Evolutionary conservation across 2,113 vertebrate species (phyloP).

Genomic region (Eurystomus gularis): DNA sequence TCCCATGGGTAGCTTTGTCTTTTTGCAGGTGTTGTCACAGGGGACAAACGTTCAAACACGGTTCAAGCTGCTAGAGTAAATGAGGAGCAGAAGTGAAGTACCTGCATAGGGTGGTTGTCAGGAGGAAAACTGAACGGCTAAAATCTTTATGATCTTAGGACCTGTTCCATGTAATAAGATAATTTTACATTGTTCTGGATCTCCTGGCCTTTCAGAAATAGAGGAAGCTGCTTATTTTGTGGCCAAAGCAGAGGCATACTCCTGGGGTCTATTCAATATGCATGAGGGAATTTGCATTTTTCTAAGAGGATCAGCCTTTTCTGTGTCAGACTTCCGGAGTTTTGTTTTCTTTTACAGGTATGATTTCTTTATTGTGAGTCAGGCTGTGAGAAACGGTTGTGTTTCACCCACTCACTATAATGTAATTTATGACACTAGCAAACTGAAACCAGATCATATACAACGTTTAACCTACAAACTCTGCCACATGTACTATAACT

Average conservation of each 20-base stretch:
- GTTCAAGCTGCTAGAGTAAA: neutral
- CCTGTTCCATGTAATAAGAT: neutral
- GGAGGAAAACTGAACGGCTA: no score
- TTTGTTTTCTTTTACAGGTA: slow-evolving; percentile 77
- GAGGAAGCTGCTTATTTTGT: neutral
- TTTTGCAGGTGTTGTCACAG: neutral
- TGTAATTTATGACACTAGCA: slow-evolving; percentile 88
- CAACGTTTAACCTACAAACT: slow-evolving; percentile 95
- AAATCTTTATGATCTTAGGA: neutral
- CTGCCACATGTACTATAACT: slow-evolving; percentile 96
- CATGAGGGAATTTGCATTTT: neutral
- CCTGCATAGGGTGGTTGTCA: fast-evolving
- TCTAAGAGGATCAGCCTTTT: neutral
- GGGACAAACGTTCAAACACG: no score
- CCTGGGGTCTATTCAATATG: neutral
- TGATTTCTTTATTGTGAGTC: slow-evolving; percentile 93
- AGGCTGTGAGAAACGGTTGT: slow-evolving; percentile 83
- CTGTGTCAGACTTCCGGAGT: fast-evolving
- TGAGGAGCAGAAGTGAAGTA: no score
- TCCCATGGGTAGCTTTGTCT: fast-evolving
- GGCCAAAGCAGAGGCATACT: neutral
- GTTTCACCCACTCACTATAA: slow-evolving; percentile 94
- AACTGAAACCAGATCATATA: slow-evolving; percentile 91
- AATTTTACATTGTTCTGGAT: neutral
- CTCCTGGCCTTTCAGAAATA: neutral